Base-by-base conservation (phyloP, 2,797 vertebrate genomes). In the Acrossocheilus wenchowensis region DNA sequence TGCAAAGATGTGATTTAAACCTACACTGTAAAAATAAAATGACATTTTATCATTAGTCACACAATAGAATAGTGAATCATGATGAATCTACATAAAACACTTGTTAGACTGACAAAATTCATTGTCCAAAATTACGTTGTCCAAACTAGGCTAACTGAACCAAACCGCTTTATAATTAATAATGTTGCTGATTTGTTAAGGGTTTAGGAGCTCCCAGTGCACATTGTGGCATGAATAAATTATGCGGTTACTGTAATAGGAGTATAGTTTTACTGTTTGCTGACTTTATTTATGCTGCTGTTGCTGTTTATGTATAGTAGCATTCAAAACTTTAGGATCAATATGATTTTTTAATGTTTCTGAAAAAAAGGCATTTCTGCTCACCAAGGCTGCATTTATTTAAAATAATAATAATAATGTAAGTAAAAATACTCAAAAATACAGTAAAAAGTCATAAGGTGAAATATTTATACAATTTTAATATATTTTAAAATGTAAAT, bases 281-380 rank as follows among this genome's bases (percentile, higher is more conserved):
- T 10, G 87, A 92, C 85, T 90, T 87, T 86, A 92, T 90, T 90
- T 64, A 89, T 92, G 93, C 88, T 84, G 60, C 68, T n/a, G 21
- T 60, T 60, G 30, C 34, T 77, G 10, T 23, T 50, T 3, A 57
- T 57, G 34, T 14, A 54, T 30, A 78, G 41, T 21, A 10, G 7
- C 12, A 7, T 60, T 39, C 9, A 57, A 34, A 54, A 77, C 30
- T 78, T 78, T 77, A 77, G 30, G 30, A 75, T 34, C 1, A 4
- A 34, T 52, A 21, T 9, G 15, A 71, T 8, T 4, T 15, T 26
- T 36, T 3, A 26, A 21, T 73, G 23, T 26, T 73, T 45, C 5
- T 19, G n/a, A 50, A 34, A 75, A 9, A 77, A 12, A 43, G 9
- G 6, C 2, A 52, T 21, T 77, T 23, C 39, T n/a, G 6, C 7